phyloP scores from a whole-genome alignment of 2,888 invertebrate genomes.

The Lacanobia wlatinum region DNA sequence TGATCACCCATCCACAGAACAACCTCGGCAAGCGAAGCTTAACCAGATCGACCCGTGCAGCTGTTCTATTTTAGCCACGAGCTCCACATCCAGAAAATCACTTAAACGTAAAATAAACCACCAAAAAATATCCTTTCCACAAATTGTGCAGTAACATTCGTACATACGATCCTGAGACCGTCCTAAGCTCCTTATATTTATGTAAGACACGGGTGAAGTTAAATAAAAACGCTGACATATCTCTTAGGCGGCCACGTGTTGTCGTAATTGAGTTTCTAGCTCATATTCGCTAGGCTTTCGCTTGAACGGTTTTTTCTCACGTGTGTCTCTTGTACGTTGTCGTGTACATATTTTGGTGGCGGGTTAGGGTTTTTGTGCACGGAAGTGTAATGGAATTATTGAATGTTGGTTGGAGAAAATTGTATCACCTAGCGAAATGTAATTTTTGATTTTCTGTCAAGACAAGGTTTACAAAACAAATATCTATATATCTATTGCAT shows the following conservation, averaged over 20 bases:
- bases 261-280: constrained; percentile 62
- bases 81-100: constrained; percentile 13
- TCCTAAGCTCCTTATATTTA: constrained; percentile 59
- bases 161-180: constrained; percentile 26
- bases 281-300: constrained; percentile 46
- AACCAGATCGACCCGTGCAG: too few relatives aligned
- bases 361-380: constrained; percentile 28
- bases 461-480: too few relatives aligned
- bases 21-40: too few relatives aligned
- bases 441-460: too few relatives aligned
- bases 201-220: constrained; percentile 53
- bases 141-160: constrained; percentile 47
- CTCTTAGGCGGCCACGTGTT: constrained; percentile 47
- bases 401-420: not conserved
- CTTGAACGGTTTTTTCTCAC: constrained; percentile 51
- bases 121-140: constrained; percentile 31
- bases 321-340: constrained; percentile 26
- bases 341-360: constrained; percentile 12
- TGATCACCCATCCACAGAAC: too few relatives aligned
- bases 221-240: constrained; percentile 66
- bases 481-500: too few relatives aligned
- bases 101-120: constrained; percentile 20
- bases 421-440: not conserved
- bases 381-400: not conserved
- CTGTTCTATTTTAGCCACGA: too few relatives aligned